Conservation (phyloP, 2,888 invertebrate genomes). For the Eristalis tenax region DNA sequence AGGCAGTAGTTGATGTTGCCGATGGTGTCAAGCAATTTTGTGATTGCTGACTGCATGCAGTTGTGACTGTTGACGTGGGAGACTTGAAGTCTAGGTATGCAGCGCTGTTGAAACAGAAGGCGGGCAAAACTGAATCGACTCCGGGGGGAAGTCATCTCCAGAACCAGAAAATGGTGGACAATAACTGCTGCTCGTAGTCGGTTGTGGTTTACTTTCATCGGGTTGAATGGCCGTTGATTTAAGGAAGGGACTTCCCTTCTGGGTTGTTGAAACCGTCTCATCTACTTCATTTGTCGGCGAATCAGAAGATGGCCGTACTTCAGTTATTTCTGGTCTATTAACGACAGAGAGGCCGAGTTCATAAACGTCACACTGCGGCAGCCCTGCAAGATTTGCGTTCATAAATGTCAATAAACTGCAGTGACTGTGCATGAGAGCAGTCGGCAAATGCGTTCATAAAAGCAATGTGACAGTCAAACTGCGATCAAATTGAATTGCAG, state of each 20-base stretch:
- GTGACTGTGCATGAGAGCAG: too few relatives aligned
- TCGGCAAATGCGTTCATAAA: too few relatives aligned
- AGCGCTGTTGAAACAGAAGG: constrained; percentile 52
- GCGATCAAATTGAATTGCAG: too few relatives aligned
- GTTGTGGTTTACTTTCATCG: constrained; percentile 73
- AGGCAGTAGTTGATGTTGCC: constrained; percentile 47
- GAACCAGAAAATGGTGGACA: constrained; percentile 44
- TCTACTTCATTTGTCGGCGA: constrained; percentile 25
- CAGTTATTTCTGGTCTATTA: constrained; percentile 5
- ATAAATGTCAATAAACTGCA: too few relatives aligned
- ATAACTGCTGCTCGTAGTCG: constrained; percentile 70
- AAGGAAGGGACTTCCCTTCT: constrained; percentile 37
- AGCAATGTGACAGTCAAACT: too few relatives aligned
- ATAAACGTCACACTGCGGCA: too few relatives aligned
- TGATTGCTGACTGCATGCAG: constrained; percentile 48
- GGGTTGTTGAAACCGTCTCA: constrained; percentile 70
- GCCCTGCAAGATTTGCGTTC: too few relatives aligned
- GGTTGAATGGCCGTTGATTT: constrained; percentile 37
- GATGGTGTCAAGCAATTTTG: constrained; percentile 48
- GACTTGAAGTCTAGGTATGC: constrained; percentile 53
- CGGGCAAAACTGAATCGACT: constrained; percentile 72
- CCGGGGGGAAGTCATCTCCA: constrained; percentile 73
- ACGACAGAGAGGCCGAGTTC: too few relatives aligned
- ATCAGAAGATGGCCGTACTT: constrained; percentile 1
- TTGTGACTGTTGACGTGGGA: constrained; percentile 42